phyloP scores from a whole-genome alignment of 2,888 invertebrate genomes.

The Altica lythri region DNA sequence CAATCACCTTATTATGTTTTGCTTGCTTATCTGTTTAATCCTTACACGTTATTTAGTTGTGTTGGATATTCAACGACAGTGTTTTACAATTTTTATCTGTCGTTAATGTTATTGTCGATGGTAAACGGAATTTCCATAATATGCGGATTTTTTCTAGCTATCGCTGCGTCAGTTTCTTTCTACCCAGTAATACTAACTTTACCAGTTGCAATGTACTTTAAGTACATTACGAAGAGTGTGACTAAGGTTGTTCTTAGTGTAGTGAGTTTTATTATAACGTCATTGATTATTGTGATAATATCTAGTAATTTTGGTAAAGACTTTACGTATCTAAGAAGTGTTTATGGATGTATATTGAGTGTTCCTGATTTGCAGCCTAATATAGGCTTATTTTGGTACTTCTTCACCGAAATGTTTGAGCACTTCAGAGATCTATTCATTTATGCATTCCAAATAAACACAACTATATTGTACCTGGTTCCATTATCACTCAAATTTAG shows the following conservation, averaged over 20 bases:
- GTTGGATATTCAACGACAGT: constrained; percentile 89
- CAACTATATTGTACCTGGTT: constrained; percentile 85
- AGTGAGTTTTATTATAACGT: constrained; percentile 36
- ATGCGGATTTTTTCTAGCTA: constrained; percentile 71
- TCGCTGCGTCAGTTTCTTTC: constrained; percentile 81
- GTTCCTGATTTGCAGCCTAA: constrained; percentile 96
- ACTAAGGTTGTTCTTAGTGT: constrained; percentile 52
- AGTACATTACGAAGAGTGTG: constrained; percentile 61
- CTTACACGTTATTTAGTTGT: constrained; percentile 85
- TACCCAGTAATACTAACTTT: constrained; percentile 84
- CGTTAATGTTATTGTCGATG: constrained; percentile 63
- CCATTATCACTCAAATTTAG: constrained; percentile 82
- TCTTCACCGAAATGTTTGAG: constrained; percentile 99
- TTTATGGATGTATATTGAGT: constrained; percentile 68
- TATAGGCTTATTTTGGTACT: constrained; percentile 98
- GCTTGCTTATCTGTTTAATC: constrained; percentile 85
- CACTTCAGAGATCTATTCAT: constrained; percentile 95
- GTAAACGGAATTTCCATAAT: constrained; percentile 62
- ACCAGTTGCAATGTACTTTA: constrained; percentile 75
- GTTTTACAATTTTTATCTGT: constrained; percentile 82
- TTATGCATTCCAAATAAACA: constrained; percentile 96
- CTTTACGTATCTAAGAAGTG: constrained; percentile 63
- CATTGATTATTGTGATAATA: constrained; percentile 33
- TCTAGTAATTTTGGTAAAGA: constrained; percentile 41
- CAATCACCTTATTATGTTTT: constrained; percentile 72